Evolutionary conservation across 2,113 vertebrate genomes (phyloP), one percentile per base, ranked within the genome.

Genomic region (Upupa epops): DNA sequence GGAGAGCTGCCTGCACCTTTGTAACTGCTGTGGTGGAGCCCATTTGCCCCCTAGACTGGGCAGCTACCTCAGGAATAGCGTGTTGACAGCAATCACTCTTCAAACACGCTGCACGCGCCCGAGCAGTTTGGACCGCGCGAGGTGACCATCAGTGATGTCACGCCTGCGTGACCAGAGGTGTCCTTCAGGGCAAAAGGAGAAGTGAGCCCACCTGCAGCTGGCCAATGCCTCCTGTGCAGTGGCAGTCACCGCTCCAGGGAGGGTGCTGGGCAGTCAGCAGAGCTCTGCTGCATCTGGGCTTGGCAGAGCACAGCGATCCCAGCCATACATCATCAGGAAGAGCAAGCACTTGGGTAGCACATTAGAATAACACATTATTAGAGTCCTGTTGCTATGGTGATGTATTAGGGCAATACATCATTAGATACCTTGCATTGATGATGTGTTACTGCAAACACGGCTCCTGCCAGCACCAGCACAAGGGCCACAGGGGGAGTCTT

Each of bases 361-460:
- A 97, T 97, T 97, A 96, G 95, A 97, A 97, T 97, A 97, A 97
- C 97, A 88, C 94, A 97, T 97, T 96, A 97, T 97, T 96, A 97
- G 94, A 97, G 91, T 90, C 36, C 95, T 90, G 97, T 98, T 98
- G 97, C 97, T 87, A 97, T 98, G 97, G 97, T 90, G 96, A 98
- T 96, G 95, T 96, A 97, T 97, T 94, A 96, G 97, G 97, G 97
- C 96, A 97, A 97, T 98, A 95, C 84, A 97, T 97, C 97, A 97
- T 96, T 92, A 94, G 95, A 29, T 82, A 96, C 97, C 89, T 87
- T 97, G 96, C 95, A 90, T 54, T 88, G 93, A 72, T 98, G 97
- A 98, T 97, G 92, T 94, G 97, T 96, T 71, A 54, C 96, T 95
- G 88, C 71, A 70, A 90, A 86, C 68, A 26, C 60, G 95, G 93